Percentiles rank a stretch among this genome's conserved stretches.
phyloP scores from a whole-genome alignment of 2,113 vertebrate genomes.

The Chitala chitala region DNA sequence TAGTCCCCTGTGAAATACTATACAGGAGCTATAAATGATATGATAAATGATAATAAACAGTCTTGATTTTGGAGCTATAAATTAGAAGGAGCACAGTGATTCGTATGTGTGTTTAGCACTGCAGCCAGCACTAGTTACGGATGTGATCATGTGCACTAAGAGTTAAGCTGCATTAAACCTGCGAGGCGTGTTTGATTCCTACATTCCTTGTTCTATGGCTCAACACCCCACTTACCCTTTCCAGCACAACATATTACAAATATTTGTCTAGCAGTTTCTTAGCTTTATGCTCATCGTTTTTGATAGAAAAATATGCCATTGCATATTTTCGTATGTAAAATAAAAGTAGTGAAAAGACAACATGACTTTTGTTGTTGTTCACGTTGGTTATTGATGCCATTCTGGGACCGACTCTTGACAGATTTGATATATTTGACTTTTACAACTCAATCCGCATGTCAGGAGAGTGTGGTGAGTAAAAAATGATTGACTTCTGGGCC shows the following conservation, averaged over 20 bases:
- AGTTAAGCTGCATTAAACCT: too few species aligned
- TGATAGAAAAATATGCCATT: neutral
- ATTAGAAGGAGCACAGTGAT: too few species aligned
- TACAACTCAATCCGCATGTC: constrained; percentile 26
- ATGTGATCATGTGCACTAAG: too few species aligned
- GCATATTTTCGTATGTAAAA: neutral
- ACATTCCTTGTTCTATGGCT: too few species aligned
- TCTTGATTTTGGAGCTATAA: too few species aligned
- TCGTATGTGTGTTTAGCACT: too few species aligned
- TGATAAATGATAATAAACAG: too few species aligned
- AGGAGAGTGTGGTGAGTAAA: constrained; percentile 8
- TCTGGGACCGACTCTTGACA: constrained; percentile 76
- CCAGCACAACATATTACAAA: neutral
- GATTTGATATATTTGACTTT: constrained; percentile 69
- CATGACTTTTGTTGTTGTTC: neutral
- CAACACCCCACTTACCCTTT: neutral
- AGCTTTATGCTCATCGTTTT: neutral
- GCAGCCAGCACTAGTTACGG: too few species aligned
- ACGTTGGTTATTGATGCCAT: constrained; percentile 45
- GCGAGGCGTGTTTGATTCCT: neutral
- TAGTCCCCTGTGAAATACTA: too few species aligned
- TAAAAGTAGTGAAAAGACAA: neutral
- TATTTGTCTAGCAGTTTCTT: neutral
- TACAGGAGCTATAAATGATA: too few species aligned
- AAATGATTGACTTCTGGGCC: constrained; percentile 41